phyloP scores from a whole-genome alignment of 2,797 vertebrate genomes.

The Megaceryle alcyon region DNA sequence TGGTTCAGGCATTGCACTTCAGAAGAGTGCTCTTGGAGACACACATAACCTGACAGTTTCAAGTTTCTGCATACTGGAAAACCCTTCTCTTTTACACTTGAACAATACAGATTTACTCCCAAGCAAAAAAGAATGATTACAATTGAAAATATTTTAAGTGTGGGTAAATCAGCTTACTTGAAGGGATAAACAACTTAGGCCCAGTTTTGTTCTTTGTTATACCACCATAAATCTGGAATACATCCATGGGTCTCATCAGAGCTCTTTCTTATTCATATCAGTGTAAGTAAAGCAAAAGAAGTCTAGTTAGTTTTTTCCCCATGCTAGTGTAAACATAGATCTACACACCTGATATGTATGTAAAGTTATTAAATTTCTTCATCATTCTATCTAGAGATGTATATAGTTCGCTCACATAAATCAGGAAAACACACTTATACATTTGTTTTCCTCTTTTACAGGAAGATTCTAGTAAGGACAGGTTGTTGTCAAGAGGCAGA shows the following conservation, averaged over 20 bases:
- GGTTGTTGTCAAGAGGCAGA: not conserved
- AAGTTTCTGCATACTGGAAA: not conserved
- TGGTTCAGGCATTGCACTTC: not conserved
- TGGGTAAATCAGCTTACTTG: not conserved
- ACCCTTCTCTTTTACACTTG: not conserved
- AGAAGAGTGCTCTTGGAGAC: not conserved
- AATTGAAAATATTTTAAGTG: not conserved
- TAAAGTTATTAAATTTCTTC: not conserved
- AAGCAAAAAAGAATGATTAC: not conserved
- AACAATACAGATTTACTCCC: not conserved
- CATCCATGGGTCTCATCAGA: not conserved
- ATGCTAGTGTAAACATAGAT: not conserved
- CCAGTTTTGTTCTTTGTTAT: not conserved
- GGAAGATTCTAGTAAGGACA: not conserved
- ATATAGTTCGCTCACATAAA: not conserved
- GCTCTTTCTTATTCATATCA: not conserved
- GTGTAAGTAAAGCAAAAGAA: not conserved
- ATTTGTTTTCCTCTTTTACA: not conserved
- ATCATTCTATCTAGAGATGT: not conserved
- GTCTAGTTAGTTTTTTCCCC: not conserved
- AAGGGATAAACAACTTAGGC: not conserved
- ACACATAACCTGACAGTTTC: not conserved
- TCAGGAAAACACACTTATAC: not conserved
- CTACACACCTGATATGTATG: not conserved
- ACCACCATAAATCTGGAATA: not conserved